Percentiles rank a stretch among this genome's conserved stretches.
Conservation (phyloP, 2,888 invertebrate species). For the Amphipyra berbera region DNA sequence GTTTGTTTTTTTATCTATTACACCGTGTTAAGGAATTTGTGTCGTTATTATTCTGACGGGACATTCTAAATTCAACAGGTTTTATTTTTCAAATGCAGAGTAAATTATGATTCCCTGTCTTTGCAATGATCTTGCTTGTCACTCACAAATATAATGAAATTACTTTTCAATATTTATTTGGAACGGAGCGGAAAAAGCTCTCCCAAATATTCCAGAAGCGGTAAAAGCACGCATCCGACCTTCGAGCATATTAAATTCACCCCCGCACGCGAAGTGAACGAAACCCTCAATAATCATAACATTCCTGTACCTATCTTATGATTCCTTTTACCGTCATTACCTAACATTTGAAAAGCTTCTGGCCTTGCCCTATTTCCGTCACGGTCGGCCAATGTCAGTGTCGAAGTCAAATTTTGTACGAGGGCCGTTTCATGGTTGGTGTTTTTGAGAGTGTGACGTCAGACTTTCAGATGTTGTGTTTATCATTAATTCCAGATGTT, state of each 20-base stretch:
- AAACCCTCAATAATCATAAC: constrained; percentile 36
- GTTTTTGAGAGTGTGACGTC: constrained; percentile 53
- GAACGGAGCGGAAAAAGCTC: constrained; percentile 3
- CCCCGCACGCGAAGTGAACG: constrained; percentile 13
- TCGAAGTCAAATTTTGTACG: constrained; percentile 59
- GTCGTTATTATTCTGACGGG: too few species aligned
- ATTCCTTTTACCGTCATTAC: constrained; percentile 44
- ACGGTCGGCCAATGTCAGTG: constrained; percentile 78
- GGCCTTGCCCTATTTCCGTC: constrained; percentile 74
- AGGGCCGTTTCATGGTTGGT: constrained; percentile 52
- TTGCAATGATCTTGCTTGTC: neutral
- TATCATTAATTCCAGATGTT: constrained; percentile 46
- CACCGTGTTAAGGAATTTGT: too few species aligned
- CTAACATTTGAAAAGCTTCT: constrained; percentile 56
- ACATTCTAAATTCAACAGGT: too few species aligned
- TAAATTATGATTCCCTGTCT: too few species aligned
- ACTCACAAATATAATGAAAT: constrained; percentile 2
- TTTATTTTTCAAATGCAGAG: too few species aligned
- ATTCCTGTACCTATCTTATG: constrained; percentile 24
- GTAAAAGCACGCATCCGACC: constrained; percentile 17
- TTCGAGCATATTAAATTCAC: constrained; percentile 20
- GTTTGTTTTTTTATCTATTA: constrained; percentile 10
- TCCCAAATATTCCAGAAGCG: constrained; percentile 4
- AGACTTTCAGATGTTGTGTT: constrained; percentile 46
- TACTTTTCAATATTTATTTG: constrained; percentile 16